Evolutionary conservation across 2,113 vertebrate genomes (phyloP).

Genomic region (Pipra filicauda): DNA sequence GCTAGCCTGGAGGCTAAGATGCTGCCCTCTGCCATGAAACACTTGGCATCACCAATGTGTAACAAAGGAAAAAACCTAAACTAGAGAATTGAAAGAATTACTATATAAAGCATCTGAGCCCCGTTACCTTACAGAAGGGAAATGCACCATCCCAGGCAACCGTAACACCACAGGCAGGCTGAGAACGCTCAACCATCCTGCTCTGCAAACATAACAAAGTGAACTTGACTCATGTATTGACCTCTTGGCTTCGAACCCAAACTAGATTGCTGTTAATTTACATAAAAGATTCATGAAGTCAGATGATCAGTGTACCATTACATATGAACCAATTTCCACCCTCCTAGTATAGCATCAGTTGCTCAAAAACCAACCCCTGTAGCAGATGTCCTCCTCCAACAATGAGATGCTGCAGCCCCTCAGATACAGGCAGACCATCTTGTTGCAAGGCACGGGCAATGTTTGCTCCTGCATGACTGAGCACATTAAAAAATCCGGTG

Average conservation of each 20-base stretch:
- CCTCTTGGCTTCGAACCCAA: neutral
- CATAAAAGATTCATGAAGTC: neutral
- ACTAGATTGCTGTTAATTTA: neutral
- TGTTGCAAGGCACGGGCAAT: neutral
- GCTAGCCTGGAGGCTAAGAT: neutral
- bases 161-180: neutral
- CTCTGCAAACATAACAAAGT: neutral
- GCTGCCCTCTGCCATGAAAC: neutral
- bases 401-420: neutral
- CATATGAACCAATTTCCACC: neutral
- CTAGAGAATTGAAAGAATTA: neutral
- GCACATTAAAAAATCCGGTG: neutral
- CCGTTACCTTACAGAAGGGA: neutral
- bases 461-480: neutral
- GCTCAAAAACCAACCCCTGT: neutral
- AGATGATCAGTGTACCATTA: neutral
- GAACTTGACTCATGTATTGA: neutral
- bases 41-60: neutral
- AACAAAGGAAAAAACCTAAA: neutral
- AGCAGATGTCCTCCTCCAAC: neutral
- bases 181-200: neutral
- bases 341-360: neutral
- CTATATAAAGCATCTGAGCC: neutral
- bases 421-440: neutral
- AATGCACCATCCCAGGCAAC: neutral